Base-by-base conservation (phyloP, 2,888 invertebrate species). In the Spisula subtruncata region DNA sequence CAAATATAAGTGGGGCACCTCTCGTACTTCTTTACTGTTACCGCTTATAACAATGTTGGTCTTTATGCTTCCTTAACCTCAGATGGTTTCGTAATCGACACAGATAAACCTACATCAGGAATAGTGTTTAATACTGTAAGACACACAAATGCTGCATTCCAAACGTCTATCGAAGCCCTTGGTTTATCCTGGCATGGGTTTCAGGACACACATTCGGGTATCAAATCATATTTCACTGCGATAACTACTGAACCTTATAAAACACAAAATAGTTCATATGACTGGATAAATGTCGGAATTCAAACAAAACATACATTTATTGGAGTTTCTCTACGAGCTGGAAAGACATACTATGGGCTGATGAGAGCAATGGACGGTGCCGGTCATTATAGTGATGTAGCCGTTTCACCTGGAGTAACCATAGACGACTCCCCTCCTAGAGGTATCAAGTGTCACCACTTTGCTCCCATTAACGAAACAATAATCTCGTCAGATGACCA, bases 311-410 rank as follows among this genome's bases (percentile, higher is more conserved):
- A 83, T 81, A 86, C 48, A 14, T 87, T 94, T n/a, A 14, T 54
- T 16, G 75, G 85, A n/a, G 16, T 93, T 18, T 54, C 10, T 14
- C 80, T 93, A 41, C 25, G 80, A 54, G 86, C 88, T 16, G 85
- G 90, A 20, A 66, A 88, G 54, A 84, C 86, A 0, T 94, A 94
- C 75, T 60, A 83, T 18, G 90, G 87, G 20, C 35, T 85, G n/a
- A 92, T 93, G 1, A 90, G 89, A 75, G 93, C 93, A 12, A n/a
- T 35, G 35, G 94, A 94, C 86, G 84, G 85, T 18, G 90, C 89
- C 20, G 92, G 92, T 46, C 92, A 91, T 85, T 79, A 71, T 4
- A 92, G 92, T 79, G 25, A 48, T 18, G 81, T 83, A 0, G 86
- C 85, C 4, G 1, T 29, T 16, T 93, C 94, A 0, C n/a, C 71